phyloP scores from a whole-genome alignment of 2,888 invertebrate species.

The Polymixis flavicincta region DNA sequence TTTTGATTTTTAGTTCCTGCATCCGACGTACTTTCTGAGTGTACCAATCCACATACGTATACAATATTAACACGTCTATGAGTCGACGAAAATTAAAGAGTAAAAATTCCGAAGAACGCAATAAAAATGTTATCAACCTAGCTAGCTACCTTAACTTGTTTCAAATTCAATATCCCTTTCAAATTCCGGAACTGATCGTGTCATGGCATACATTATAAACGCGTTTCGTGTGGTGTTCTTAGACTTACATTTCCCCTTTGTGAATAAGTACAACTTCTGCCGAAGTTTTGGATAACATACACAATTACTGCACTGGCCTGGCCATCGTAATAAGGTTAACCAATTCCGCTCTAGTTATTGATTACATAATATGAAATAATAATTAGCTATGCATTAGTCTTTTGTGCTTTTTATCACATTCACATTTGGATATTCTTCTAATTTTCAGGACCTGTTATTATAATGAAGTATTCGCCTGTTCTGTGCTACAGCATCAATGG shows the following conservation, averaged over 20 bases:
- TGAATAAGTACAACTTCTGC: slow-evolving; percentile 35
- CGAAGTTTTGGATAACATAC: slow-evolving; percentile 35
- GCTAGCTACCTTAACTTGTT: slow-evolving; percentile 51
- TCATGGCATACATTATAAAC: slow-evolving; percentile 58
- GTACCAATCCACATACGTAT: neutral
- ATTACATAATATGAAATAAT: slow-evolving; percentile 58
- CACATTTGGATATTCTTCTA: neutral
- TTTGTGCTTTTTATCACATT: slow-evolving; percentile 6
- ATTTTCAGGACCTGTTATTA: neutral
- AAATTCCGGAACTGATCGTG: slow-evolving; percentile 57
- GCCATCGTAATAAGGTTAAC: slow-evolving; percentile 46
- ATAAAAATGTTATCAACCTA: slow-evolving; percentile 47
- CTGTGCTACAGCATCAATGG: neutral
- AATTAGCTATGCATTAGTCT: neutral
- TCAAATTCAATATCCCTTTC: slow-evolving; percentile 55
- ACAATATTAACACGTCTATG: neutral
- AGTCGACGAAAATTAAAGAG: neutral
- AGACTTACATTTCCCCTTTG: slow-evolving; percentile 24
- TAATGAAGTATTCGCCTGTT: neutral
- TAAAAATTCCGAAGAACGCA: slow-evolving; percentile 25
- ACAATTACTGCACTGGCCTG: slow-evolving; percentile 28
- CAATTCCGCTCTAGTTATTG: slow-evolving; percentile 64
- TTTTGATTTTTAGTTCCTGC: slow-evolving; percentile 41
- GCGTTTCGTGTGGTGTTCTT: slow-evolving; percentile 40
- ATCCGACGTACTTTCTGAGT: slow-evolving; percentile 2